Base-by-base conservation (phyloP, 2,888 invertebrate genomes). In the Mesochorus sp. region DNA sequence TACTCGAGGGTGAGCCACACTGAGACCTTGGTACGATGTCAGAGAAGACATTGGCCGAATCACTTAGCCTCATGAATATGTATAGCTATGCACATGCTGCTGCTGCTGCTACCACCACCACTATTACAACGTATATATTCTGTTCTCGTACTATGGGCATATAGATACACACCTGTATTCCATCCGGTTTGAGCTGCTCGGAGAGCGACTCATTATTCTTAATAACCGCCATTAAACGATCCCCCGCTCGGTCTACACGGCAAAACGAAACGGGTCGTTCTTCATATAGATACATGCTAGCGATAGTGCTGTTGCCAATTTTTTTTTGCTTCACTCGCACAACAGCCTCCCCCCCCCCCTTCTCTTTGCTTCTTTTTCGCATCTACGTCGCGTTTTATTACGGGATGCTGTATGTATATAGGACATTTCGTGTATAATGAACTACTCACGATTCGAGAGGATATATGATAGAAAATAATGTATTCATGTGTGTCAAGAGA, bases 21-120 rank as follows among this genome's bases (percentile, higher is more conserved):
- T n/a, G 67, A 71, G 76, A 66, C 37, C 53, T 71, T 31, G 10
- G 37, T 59, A 28, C 59, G 57, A 42, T 61, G 57, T 44, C 57
- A 64, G 82, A 75, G 79, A 86, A 86, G 83, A 84, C 83, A 87
- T 84, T 80, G 85, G 83, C 79, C 84, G 83, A 87, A 86, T 87
- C 87, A 86, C 86, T 87, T 86, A 84, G 82, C 67, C 81, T 86
- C 86, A 87, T 87, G 86, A 87, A 87, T 87, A 87, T 87, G 85
- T 84, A 86, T n/a, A n/a, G 82, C 79, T 44, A 79, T n/a, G n/a
- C 78, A 77, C 81, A 76, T 76, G 79, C 80, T 37, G 61, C 59
- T 51, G 59, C 47, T 70, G 39, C 51, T 59, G 14, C 28, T 21
- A 2, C n/a, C n/a, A n/a, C n/a, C n/a, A n/a, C n/a, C n/a, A n/a